A percentile compares a stretch with the other conserved stretches of the same genome.
phyloP scores from a whole-genome alignment of 2,797 vertebrate genomes.

The Gymnodraco acuticeps region DNA sequence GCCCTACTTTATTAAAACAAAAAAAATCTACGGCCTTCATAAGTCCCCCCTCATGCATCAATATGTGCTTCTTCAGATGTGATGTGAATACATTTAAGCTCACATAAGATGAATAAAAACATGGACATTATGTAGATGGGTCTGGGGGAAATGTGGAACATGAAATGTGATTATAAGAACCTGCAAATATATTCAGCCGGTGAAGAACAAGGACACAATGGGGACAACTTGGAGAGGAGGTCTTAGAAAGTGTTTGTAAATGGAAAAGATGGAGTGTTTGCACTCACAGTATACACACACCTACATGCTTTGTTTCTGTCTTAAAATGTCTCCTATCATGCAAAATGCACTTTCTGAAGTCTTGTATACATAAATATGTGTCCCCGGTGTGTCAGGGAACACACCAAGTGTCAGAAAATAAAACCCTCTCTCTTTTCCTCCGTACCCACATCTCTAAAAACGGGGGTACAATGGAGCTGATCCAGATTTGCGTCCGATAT shows the following conservation, averaged over 20 bases:
- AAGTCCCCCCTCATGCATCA: constrained; percentile 33
- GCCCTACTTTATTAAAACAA: constrained; percentile 20
- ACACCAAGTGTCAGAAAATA: no score
- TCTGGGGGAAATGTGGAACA: constrained; percentile 32
- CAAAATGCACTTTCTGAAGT: no score
- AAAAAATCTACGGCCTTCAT: constrained; percentile 36
- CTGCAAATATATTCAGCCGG: constrained; percentile 41
- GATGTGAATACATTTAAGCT: constrained; percentile 12
- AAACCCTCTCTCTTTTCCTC: no score
- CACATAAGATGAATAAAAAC: constrained; percentile 75
- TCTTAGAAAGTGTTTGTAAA: not conserved
- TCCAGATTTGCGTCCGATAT: no score
- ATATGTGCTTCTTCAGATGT: constrained; percentile 13
- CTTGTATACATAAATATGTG: no score
- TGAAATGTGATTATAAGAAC: constrained; percentile 40
- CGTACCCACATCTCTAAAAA: no score
- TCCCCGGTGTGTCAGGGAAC: no score
- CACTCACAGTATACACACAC: not conserved
- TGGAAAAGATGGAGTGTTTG: not conserved
- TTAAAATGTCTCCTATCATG: not conserved
- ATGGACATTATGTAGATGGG: constrained; percentile 66
- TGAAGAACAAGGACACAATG: constrained; percentile 59
- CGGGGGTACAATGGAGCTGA: no score
- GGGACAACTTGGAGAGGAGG: constrained; percentile 49
- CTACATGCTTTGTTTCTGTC: not conserved